phyloP scores from a whole-genome alignment of 2,888 invertebrate species.

The Papilio protenor region DNA sequence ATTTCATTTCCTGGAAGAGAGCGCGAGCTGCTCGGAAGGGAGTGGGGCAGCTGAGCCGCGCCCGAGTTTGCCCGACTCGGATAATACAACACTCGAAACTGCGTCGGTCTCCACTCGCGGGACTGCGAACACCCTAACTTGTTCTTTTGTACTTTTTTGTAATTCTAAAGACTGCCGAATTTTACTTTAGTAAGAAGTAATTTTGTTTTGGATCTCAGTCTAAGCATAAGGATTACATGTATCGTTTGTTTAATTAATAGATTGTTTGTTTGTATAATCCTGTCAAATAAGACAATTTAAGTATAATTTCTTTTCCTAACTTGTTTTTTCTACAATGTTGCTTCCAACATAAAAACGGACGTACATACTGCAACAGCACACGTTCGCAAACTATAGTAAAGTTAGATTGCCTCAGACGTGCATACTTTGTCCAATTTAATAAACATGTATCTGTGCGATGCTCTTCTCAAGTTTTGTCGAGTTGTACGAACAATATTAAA shows the following conservation, averaged over 20 bases:
- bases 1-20: neutral
- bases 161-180: neutral
- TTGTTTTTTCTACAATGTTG: neutral
- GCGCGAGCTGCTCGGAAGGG: neutral
- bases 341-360: neutral
- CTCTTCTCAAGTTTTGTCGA: no score
- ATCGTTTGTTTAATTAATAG: neutral
- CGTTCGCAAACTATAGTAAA: neutral
- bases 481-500: no score
- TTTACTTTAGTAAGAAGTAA: neutral
- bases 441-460: neutral
- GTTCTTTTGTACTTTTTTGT: conserved; percentile 18
- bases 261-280: no score
- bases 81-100: conserved; percentile 3
- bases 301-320: neutral
- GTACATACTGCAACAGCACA: neutral
- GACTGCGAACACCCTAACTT: conserved; percentile 6
- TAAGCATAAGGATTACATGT: neutral
- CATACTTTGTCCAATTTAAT: conserved; percentile 5
- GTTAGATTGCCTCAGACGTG: conserved; percentile 16
- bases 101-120: neutral
- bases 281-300: no score
- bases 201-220: neutral
- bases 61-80: neutral
- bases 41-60: neutral